Base-by-base conservation (phyloP, 2,797 vertebrate genomes). In the Lemur catta region DNA sequence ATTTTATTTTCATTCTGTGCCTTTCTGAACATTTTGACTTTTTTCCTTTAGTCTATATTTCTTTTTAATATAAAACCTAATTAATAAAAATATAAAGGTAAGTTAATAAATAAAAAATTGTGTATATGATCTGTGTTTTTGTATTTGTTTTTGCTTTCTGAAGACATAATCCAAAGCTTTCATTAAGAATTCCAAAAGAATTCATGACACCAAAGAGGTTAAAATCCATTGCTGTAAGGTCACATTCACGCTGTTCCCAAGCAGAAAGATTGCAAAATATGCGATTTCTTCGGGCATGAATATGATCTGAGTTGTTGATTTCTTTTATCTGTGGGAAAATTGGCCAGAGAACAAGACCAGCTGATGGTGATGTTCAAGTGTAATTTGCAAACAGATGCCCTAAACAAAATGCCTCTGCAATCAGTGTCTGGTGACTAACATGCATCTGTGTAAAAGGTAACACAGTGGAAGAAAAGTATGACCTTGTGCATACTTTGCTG, bases 321-420 rank as follows among this genome's bases (percentile, higher is more conserved):
- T 88, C 50, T 26, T 93, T 86, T 87, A 17, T 48, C 28, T 79
- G 24, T 72, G 33, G 41, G 35, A 93, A n/a, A 95, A 84, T 41
- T 95, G 78, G 69, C 81, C 82, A 43, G 35, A 35, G 86, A 90
- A 88, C 11, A 88, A 96, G 59, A 30, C 20, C 43, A 84, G 38
- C 30, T 84, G 82, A 84, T 76, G 41, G 50, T 65, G 84, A 55
- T 72, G 46, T 80, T 79, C 57, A 84, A 84, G 78, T 67, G 10
- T 15, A 88, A 26, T 97, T 94, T 84, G 35, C 57, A 91, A 71
- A 65, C 81, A 91, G 82, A 96, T 92, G 46, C 35, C 89, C 57
- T 81, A n/a, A 59, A 89, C 52, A 82, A 72, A 96, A 79, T 72
- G 52, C 63, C 48, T 93, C 52, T 0, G 0, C 15, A 2, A 43